Evolutionary conservation across 1,140 invertebrate genomes (phyloP), one percentile per base, ranked within the genome.

Genomic region (Zaprionus ornatus): DNA sequence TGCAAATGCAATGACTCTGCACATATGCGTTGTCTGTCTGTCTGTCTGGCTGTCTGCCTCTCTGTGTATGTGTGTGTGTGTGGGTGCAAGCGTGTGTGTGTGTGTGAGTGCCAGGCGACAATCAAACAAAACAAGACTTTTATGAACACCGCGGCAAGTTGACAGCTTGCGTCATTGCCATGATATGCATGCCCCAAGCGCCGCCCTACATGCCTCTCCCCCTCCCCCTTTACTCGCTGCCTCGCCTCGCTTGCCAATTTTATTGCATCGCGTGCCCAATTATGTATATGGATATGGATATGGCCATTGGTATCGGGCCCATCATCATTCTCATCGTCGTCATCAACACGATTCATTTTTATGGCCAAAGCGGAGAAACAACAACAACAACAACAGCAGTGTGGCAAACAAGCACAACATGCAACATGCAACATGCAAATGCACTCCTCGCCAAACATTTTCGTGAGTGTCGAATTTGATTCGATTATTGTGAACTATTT

Each of bases 131-230:
- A 79, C 79, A 84, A 85, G 76, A 86, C 73, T 90, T 90, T 90
- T 90, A 90, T 90, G 86, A 90, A 90, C 84, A 90, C 86, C 82
- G 86, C 86, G 86, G 86, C 74, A 90, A 90, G 82, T 90, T 90
- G 86, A 90, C 86, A 90, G 86, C 86, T 90, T 90, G 86, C 86
- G 80, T 90, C 86, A 90, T 90, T 90, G 79, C 70, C 79, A 68
- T 90, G 76, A 86, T 88, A 80, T 82, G 82, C 80, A 75, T 12
- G 45, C 45, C 45, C 45, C 45, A 50, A 50, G n/a, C 40, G 40
- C 6, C n/a, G 3, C 2, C 2, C 15, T n/a, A 4, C 15, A 15
- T 40, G 15, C 40, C 13, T n/a, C 9, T 17, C 25, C 50, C 59
- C 59, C 15, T 17, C 1, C 37, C 62, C 13, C 29, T 1, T 27